Evolutionary conservation across 1,140 invertebrate species (phyloP).

Genomic region (Drosophila nasuta): DNA sequence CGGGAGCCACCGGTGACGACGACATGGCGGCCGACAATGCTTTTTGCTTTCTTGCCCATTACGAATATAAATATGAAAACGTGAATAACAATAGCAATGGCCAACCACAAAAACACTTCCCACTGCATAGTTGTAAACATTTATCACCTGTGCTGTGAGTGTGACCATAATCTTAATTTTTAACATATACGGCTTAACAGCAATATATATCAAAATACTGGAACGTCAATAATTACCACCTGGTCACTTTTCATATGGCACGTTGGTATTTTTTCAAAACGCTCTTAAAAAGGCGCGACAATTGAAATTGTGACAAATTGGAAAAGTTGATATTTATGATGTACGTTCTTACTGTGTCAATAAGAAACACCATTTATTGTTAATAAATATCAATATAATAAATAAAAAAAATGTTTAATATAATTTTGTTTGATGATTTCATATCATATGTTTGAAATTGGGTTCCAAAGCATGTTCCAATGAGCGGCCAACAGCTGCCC

Average conservation of each 20-base stretch:
- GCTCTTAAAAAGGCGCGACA: neutral
- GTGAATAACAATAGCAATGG: conserved; percentile 36
- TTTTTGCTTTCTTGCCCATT: conserved; percentile 65
- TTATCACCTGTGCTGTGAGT: too few species aligned
- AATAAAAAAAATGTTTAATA: neutral
- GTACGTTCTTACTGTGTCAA: too few species aligned
- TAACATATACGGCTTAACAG: neutral
- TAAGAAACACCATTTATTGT: too few species aligned
- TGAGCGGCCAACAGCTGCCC: conserved; percentile 35
- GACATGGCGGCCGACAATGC: conserved; percentile 86
- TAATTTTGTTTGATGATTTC: conserved; percentile 12
- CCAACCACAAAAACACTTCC: conserved; percentile 57
- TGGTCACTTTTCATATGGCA: neutral
- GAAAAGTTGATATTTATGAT: too few species aligned
- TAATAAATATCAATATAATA: too few species aligned
- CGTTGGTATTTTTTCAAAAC: neutral
- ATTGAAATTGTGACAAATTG: too few species aligned
- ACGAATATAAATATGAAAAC: conserved; percentile 63
- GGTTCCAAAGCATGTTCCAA: conserved; percentile 35
- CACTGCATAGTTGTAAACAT: conserved; percentile 43
- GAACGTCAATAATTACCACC: neutral
- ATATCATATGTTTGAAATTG: conserved; percentile 27
- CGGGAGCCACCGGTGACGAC: conserved; percentile 97
- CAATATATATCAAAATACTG: neutral
- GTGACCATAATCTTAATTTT: neutral